Base-by-base conservation (phyloP, 2,797 vertebrate species). In the Cheirogaleus major region DNA sequence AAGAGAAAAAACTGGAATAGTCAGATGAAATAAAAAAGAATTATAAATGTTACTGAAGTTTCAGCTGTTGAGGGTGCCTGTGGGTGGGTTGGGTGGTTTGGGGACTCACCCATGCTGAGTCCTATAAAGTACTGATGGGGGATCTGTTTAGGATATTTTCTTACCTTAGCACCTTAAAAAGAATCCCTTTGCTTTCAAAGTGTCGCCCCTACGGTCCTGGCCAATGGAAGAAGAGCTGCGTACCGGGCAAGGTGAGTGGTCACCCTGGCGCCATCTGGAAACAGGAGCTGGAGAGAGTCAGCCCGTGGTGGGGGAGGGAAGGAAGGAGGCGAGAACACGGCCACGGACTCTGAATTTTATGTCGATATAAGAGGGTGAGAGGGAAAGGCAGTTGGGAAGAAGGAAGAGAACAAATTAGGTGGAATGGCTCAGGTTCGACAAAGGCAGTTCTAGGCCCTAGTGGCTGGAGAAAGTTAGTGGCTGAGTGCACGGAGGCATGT, bases 151-250 rank as follows among this genome's bases (percentile, higher is more conserved):
- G 72, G 32, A 32, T 85, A 63, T 72, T 43, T 50, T 57, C 38
- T 79, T 13, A 82, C 35, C 32, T 95, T 80, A n/a, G 67, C 72
- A 69, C 43, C 38, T 82, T 48, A 87, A 78, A 89, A 65, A 67
- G 4, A 20, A 84, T 35, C 35, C 3, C 9, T 88, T 78, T 93
- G 41, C 18, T 88, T 90, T 89, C 11, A 67, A 35, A 45, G 5
- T 55, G 15, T 22, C 69, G n/a, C 17, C 41, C 50, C 38, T 15
- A 27, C 0, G 6, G 22, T 30, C 30, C 18, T 81, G 91, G 38
- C 18, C 38, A 94, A 8, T 15, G 3, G 8, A 4, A 41, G 38
- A 14, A 35, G 10, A 86, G 38, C 35, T 43, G 2, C 38, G 45
- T 41, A 11, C 18, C 38, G n/a, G 25, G 52, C n/a, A 48, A 83